These are phyloP conservation scores for Notodonta ziczac DNA, from an alignment of 2,888 invertebrate species.

Conservation along the genomic window DNA sequence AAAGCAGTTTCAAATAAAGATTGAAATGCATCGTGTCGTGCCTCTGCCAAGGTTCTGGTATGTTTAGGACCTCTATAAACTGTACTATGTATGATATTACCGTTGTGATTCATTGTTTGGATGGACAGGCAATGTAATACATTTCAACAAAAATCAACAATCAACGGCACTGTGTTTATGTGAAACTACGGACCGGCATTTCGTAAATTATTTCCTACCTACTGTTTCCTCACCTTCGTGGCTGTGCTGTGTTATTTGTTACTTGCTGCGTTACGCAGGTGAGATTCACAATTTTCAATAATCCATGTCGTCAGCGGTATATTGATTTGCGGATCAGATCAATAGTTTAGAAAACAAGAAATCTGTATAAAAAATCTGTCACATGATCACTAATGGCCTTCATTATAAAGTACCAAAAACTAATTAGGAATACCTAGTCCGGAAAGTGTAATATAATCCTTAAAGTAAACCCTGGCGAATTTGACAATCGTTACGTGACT, in stretches of 20 bases:
- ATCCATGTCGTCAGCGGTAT: no score
- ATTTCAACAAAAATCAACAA: constrained; percentile 58
- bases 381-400: no score
- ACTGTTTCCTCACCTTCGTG: constrained; percentile 23
- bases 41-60: constrained; percentile 3
- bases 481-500: background rate
- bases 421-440: no score
- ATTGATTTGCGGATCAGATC: no score
- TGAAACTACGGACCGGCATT: constrained; percentile 36
- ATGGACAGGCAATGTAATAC: constrained; percentile 45
- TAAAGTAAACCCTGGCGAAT: background rate
- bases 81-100: constrained; percentile 13
- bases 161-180: constrained; percentile 45
- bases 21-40: background rate
- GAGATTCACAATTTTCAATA: background rate
- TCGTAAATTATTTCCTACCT: constrained; percentile 33
- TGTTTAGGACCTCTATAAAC: background rate
- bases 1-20: background rate
- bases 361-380: no score
- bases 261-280: constrained; percentile 3
- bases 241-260: constrained; percentile 10
- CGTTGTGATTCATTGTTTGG: constrained; percentile 51
- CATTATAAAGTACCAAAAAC: no score
- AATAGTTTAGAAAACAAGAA: no score
- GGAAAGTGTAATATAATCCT: no score